Base-by-base conservation (phyloP, 2,797 vertebrate genomes). In the Prionace glauca region DNA sequence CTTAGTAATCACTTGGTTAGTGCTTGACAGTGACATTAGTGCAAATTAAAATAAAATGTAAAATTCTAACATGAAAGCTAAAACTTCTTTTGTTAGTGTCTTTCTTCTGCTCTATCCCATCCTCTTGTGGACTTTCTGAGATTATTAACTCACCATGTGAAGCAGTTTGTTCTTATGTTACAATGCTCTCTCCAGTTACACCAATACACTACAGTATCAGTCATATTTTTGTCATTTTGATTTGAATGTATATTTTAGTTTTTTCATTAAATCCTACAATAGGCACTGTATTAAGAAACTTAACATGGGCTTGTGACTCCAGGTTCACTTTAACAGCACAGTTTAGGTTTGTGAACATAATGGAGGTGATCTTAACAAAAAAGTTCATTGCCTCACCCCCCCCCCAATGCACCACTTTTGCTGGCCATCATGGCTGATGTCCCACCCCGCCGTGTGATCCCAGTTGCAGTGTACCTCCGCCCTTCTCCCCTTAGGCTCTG, bases 51-150 rank as follows among this genome's bases (percentile, higher is more conserved):
- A 60, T 4, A 60, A 88, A 88, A 14, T 14, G 56, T 14, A 88
- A 32, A 62, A 94, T 45, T 24, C 20, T 36, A 71, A 41, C 18
- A 26, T 72, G 45, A 94, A 71, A 72, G 22, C 10, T 71, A 71
- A 2, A 94, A 26, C n/a, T n/a, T n/a, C 62, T 92, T n/a, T 67
- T 0, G 0, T 26, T 14, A 2, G 56, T 91, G 56, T 36, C 29
- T 93, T 10, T 26, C 91, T 94, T 94, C 22, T 94, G 69, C 67
- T 94, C 92, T 94, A 50, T 26, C 45, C 67, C 65, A 93, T 32
- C 67, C 67, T 67, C 91, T 36, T 93, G 92, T 94, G 69, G 65
- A 41, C 10, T n/a, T 36, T 24, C 67, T 94, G 36, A 94, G 36
- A 45, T 29, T 22, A 24, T n/a, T 94, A 71, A 0, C 92, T 45